phyloP scores from a whole-genome alignment of 2,888 invertebrate genomes.

The Agrotis clavis region DNA sequence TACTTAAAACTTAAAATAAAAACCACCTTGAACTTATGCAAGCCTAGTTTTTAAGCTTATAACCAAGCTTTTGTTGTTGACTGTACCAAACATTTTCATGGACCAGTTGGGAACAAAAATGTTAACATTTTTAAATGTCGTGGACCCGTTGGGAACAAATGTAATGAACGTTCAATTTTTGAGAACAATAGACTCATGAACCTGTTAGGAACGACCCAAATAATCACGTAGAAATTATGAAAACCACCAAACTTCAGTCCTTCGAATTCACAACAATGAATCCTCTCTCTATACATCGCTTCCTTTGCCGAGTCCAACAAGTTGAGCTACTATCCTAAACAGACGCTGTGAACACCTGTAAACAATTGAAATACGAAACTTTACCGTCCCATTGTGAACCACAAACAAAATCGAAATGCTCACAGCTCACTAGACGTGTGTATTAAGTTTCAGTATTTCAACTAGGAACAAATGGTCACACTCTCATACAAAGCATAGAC shows the following conservation, averaged over 20 bases:
- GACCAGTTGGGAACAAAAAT: too few relatives aligned
- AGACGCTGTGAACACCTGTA: constrained; percentile 29
- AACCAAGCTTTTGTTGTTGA: too few relatives aligned
- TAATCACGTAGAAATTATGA: background rate
- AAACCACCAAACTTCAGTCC: constrained; percentile 13
- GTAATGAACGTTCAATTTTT: too few relatives aligned
- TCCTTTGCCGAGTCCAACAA: constrained; percentile 26
- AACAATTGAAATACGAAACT: constrained; percentile 39
- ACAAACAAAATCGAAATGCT: constrained; percentile 31
- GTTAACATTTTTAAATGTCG: too few relatives aligned
- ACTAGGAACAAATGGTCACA: background rate
- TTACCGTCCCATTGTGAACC: background rate
- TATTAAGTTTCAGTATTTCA: background rate
- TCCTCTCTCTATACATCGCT: constrained; percentile 12
- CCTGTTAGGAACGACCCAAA: too few relatives aligned
- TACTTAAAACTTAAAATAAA: too few relatives aligned
- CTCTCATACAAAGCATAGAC: too few relatives aligned
- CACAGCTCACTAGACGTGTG: background rate
- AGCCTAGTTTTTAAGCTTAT: too few relatives aligned
- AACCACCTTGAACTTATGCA: too few relatives aligned
- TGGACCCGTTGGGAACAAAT: too few relatives aligned
- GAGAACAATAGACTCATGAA: too few relatives aligned
- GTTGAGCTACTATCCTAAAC: constrained; percentile 21
- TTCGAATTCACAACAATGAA: constrained; percentile 12
- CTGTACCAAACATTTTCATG: too few relatives aligned